Evolutionary conservation across 1,140 invertebrate species (phyloP), one percentile per base, ranked within the genome.

Genomic region (Drosophila tropicalis): DNA sequence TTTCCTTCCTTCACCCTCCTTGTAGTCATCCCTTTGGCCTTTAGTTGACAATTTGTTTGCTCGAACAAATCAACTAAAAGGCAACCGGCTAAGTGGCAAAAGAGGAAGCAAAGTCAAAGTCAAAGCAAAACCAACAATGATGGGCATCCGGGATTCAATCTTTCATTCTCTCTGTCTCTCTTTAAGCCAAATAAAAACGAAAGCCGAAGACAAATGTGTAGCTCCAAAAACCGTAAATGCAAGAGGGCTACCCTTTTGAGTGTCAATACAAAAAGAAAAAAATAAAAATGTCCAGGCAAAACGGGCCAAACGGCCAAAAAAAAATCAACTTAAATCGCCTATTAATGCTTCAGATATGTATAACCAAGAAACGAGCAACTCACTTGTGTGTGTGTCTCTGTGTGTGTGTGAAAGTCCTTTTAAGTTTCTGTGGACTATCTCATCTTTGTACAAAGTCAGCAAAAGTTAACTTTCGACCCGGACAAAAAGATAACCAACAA

Each of bases 311-410:
- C 74, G 82, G 82, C 36, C 82, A 81, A 85, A 85, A 29, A 22
- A 22, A 85, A 85, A 85, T 85, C 81, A 85, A 85, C 81, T 85
- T 78, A 85, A 85, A 85, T 85, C 82, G 82, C 79, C 82, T 85
- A 85, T 85, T 85, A 85, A 85, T 85, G 79, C 70, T 67, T 54
- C 67, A 40, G 40, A 64, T 36, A 57, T n/a, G n/a, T n/a, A n/a
- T 12, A 62, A 29, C 17, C 57, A 63, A 57, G 25, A 13, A 12
- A 39, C 19, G 39, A 51, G 58, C n/a, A 51, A 51, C 17, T 51
- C 12, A 22, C 44, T 19, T 29, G 22, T 25, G 44, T 51, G 17
- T 51, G 17, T 12, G 44, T 51, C 17, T 51, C 9, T 51, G 44
- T 51, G 44, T 22, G 4, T 51, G 17, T 29, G 19, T 19, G 9